Base-by-base conservation (phyloP, 2,113 vertebrate species). In the Scomber scombrus region DNA sequence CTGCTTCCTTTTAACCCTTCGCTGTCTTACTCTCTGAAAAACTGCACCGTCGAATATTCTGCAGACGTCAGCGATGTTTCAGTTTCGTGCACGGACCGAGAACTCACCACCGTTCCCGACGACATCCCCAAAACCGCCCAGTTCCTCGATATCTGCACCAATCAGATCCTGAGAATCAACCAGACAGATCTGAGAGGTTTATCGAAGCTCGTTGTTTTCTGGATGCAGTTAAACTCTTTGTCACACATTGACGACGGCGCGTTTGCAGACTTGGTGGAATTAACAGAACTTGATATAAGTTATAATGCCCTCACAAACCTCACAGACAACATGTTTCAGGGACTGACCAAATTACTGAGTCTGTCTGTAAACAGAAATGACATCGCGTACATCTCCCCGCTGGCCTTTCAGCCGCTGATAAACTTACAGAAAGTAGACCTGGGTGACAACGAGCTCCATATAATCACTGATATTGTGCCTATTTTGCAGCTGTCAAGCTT, bases 241-340 rank as follows among this genome's bases (percentile, higher is more conserved):
- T n/a, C 51, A 6, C 66, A 26, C 5, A 26, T 76, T 0, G 51
- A 64, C 0, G 66, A 70, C 4, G 29, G 51, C 11, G 43, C 65
- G 2, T 81, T 75, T 23, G 43, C 19, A 13, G 62, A 60, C 15
- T 54, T 74, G 43, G 49, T 12, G 3, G 15, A 9, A 16, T 67
- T 81, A 18, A 47, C 3, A 12, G 11, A 45, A 0, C 70, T 81
- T 1, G 0, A 14, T 2, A 10, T 76, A 11, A 0, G 4, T 4
- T 3, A 1, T 1, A 74, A 81, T 11, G 0, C 1, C 0, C 71
- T 81, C 8, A 55, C 11, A 18, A 31, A 12, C 12, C 58, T 82
- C 40, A 70, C 66, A 1, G 65, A 70, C 26, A 1, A 51, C 50
- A 40, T 65, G 65, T 82, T 82, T 34, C n/a, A 71, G 9, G 80